Base-by-base conservation (phyloP, 2,888 invertebrate genomes). In the Tenthredo distinguenda region DNA sequence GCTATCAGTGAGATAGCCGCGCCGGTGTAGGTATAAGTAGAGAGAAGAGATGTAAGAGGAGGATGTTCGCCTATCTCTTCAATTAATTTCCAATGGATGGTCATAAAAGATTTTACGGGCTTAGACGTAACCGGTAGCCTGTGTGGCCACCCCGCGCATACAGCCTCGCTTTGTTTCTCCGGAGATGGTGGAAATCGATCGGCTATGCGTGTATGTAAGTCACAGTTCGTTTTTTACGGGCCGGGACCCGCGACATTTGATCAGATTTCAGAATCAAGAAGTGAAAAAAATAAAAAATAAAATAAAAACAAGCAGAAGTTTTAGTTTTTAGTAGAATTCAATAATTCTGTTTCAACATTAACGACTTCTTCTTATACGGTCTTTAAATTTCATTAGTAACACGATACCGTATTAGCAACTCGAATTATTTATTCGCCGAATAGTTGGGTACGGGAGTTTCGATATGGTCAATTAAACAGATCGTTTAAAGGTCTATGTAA, bases 81-180 rank as follows among this genome's bases (percentile, higher is more conserved):
- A 89, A 89, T 88, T 88, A 89, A 89, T 89, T 88, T 89, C 87
- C 87, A 87, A 88, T 89, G 88, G 88, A 89, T 85, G 84, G 87
- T 86, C 87, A 85, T 89, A 89, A 90, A 90, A 86, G 77, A 86
- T 87, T 88, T 89, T 88, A 88, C 86, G 86, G 87, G 82, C 86
- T 58, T 62, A 77, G 72, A 62, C 62, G 62, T 62, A 26, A 6
- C 62, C 55, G n/a, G 55, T 55, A 55, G 55, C 26, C 62, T 26
- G 10, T 21, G 21, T 71, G 34, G 37, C 37, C n/a, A 40, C 71
- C 71, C 71, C n/a, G 1, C 9, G 40, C 12, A 31, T 62, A 62
- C 62, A 71, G 37, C 37, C 34, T 71, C n/a, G 12, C 62, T 34
- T 71, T 71, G 71, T 71, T 71, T 71, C 71, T 12, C 40, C n/a